Percentiles rank a stretch among this genome's conserved stretches.
These are phyloP conservation scores for Mionectes macconnelli DNA, from an alignment of 2,113 vertebrate species.

Conservation along the genomic window DNA sequence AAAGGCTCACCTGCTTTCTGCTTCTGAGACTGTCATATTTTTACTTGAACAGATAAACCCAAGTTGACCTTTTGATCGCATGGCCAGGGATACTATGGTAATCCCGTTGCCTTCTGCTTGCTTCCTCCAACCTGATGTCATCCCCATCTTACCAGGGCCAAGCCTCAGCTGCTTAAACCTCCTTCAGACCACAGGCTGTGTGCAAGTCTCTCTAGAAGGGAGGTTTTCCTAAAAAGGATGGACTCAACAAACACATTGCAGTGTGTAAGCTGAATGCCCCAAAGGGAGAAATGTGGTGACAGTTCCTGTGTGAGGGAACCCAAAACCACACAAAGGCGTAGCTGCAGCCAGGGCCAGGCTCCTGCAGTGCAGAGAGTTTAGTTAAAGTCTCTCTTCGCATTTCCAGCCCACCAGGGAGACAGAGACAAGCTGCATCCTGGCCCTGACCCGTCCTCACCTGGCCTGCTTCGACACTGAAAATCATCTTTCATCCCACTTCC, in stretches of 20 bases:
- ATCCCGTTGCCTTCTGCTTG: not conserved
- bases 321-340: not conserved
- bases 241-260: not conserved
- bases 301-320: constrained; percentile 9
- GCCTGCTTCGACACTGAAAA: not conserved
- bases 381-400: not conserved
- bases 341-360: not conserved
- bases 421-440: not conserved
- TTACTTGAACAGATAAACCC: not conserved
- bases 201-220: not conserved
- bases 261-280: not conserved
- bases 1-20: not conserved
- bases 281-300: not conserved
- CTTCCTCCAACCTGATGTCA: not conserved
- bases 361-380: not conserved
- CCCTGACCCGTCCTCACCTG: not conserved
- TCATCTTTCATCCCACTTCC: not conserved
- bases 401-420: not conserved
- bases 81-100: not conserved
- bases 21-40: not conserved
- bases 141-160: not conserved
- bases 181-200: not conserved
- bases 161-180: not conserved
- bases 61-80: not conserved
- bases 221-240: constrained; percentile 10